These are phyloP conservation scores for Rhopalosiphum padi DNA, from an alignment of 1,140 invertebrate species.

Conservation along the genomic window DNA sequence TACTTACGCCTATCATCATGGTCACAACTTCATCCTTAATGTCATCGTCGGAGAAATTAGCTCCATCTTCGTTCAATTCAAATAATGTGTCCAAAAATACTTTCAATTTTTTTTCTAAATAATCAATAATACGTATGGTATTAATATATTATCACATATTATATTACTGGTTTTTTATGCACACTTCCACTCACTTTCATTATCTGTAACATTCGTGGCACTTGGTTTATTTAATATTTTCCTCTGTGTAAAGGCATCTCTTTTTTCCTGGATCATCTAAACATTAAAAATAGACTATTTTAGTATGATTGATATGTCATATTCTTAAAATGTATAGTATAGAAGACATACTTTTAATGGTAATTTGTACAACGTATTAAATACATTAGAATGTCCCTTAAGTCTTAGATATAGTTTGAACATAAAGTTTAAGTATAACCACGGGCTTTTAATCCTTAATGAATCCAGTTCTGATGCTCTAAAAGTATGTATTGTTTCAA, in stretches of 20 bases:
- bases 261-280: conserved; percentile 19
- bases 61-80: conserved; percentile 64
- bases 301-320: no score
- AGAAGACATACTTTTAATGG: conserved; percentile 23
- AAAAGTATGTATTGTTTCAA: background rate
- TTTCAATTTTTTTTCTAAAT: background rate
- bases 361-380: conserved; percentile 52
- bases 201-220: no score
- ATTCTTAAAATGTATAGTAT: no score
- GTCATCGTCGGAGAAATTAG: conserved; percentile 67
- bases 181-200: background rate
- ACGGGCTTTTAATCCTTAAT: conserved; percentile 60
- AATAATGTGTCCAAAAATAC: conserved; percentile 72
- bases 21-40: conserved; percentile 70
- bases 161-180: no score
- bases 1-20: conserved; percentile 62
- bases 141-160: no score
- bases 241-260: background rate
- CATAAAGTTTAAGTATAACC: conserved; percentile 59
- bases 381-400: conserved; percentile 26
- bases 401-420: conserved; percentile 58
- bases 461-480: conserved; percentile 40
- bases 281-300: background rate
- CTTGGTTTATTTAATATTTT: background rate
- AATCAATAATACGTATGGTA: background rate